phyloP scores from a whole-genome alignment of 2,888 invertebrate genomes.

The Melolontha melolontha region DNA sequence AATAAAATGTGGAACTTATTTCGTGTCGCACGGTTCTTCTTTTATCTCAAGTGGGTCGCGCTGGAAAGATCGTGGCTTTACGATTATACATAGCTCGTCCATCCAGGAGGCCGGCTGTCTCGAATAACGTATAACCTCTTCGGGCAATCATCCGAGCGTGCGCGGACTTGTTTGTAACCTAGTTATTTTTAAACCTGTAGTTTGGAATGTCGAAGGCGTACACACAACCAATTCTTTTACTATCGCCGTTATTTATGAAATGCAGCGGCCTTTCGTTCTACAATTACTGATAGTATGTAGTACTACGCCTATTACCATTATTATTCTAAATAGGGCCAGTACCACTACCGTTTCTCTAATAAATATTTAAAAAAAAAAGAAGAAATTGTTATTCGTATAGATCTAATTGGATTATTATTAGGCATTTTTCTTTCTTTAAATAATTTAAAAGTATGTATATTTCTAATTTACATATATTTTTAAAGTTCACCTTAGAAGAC shows the following conservation, averaged over 20 bases:
- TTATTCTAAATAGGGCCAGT: neutral
- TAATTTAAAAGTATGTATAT: no score
- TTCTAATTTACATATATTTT: no score
- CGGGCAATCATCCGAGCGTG: constrained; percentile 42
- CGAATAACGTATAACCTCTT: constrained; percentile 46
- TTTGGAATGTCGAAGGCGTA: constrained; percentile 46
- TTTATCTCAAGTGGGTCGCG: constrained; percentile 41
- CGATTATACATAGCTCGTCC: constrained; percentile 37
- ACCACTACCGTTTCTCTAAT: no score
- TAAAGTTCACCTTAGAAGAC: no score
- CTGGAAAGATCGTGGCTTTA: constrained; percentile 32
- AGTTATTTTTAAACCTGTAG: constrained; percentile 44
- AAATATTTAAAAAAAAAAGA: no score
- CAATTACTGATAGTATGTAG: neutral
- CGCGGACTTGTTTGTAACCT: constrained; percentile 39
- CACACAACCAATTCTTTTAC: constrained; percentile 34
- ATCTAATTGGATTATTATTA: no score
- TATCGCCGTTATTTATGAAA: constrained; percentile 34
- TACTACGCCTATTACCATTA: constrained; percentile 3
- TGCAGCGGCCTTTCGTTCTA: constrained; percentile 24
- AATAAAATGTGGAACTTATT: constrained; percentile 38
- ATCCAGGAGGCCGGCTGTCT: constrained; percentile 46
- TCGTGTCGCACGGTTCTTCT: constrained; percentile 38
- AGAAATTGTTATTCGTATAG: no score
- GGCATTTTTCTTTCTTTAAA: no score